Conservation (phyloP, 2,888 invertebrate genomes). For the Sinelater perroti region DNA sequence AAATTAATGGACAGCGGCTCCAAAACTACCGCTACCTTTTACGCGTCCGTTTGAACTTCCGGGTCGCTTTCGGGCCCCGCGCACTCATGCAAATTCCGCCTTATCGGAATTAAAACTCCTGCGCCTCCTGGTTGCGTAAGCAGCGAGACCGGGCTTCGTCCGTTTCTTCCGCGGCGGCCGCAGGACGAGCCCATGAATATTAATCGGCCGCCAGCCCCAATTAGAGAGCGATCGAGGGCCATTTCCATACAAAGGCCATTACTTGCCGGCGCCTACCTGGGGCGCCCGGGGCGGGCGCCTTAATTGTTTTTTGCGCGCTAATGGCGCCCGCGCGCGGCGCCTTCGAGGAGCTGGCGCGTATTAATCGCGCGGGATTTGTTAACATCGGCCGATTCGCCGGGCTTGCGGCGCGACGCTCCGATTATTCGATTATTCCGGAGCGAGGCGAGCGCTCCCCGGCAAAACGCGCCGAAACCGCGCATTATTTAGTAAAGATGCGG, state of each 20-base stretch:
- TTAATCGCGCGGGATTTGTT: constrained; percentile 3
- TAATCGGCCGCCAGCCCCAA: constrained; percentile 57
- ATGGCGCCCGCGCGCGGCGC: no score
- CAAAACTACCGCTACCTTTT: constrained; percentile 45
- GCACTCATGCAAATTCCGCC: constrained; percentile 30
- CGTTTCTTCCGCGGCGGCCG: no score
- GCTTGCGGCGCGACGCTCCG: constrained; percentile 18
- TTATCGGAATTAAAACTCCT: constrained; percentile 6
- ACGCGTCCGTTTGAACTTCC: neutral
- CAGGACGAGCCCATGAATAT: constrained; percentile 52
- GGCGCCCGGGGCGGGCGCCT: constrained; percentile 25
- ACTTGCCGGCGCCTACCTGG: constrained; percentile 50
- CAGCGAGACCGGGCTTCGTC: constrained; percentile 6
- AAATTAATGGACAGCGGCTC: constrained; percentile 51
- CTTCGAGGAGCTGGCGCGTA: neutral
- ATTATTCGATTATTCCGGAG: constrained; percentile 29
- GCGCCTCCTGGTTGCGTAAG: neutral
- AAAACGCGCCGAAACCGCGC: constrained; percentile 31
- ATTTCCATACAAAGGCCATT: constrained; percentile 58
- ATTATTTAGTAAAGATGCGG: constrained; percentile 36
- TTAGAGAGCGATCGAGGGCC: constrained; percentile 54
- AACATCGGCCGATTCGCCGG: constrained; percentile 1
- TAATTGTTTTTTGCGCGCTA: constrained; percentile 32
- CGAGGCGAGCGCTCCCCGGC: constrained; percentile 21
- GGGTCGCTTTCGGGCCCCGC: neutral